A percentile compares a stretch with the other conserved stretches of the same genome.
Evolutionary conservation across 2,888 invertebrate species (phyloP).

Genomic region (Salpingus planirostris): DNA sequence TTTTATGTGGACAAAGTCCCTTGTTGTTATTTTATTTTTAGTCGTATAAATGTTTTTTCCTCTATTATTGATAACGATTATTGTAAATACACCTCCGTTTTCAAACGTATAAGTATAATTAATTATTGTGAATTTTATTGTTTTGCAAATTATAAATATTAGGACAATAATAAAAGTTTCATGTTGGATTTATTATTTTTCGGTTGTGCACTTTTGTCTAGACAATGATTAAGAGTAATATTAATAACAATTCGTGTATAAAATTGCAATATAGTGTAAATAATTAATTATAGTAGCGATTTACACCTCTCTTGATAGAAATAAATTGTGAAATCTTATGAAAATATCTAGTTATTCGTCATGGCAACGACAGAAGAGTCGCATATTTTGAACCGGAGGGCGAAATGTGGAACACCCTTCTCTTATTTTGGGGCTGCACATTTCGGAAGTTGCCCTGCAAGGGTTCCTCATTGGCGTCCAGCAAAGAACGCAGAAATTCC

Average conservation of each 20-base stretch:
- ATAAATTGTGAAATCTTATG: constrained; percentile 2
- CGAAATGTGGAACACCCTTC: constrained; percentile 47
- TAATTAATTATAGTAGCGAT: constrained; percentile 12
- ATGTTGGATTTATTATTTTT: constrained; percentile 14
- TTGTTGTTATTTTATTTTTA: constrained; percentile 14
- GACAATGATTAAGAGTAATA: too few species aligned
- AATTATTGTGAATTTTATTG: constrained; percentile 12
- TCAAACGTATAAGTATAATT: too few species aligned
- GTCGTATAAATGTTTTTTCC: constrained; percentile 15
- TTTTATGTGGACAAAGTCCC: constrained; percentile 12
- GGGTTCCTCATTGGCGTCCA: constrained; percentile 40
- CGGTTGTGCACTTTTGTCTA: too few species aligned
- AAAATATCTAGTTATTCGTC: constrained; percentile 6
- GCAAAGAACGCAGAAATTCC: constrained; percentile 47
- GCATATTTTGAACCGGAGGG: constrained; percentile 47
- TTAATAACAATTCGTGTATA: constrained; percentile 22
- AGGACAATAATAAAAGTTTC: constrained; percentile 18
- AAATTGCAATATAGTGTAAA: constrained; percentile 26
- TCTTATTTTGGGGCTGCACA: constrained; percentile 39
- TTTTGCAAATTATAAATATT: constrained; percentile 12
- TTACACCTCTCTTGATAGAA: constrained; percentile 15
- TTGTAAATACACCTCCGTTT: too few species aligned
- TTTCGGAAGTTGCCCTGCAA: constrained; percentile 48
- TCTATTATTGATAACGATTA: too few species aligned
- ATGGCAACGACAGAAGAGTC: constrained; percentile 38